Evolutionary conservation across 2,113 vertebrate species (phyloP).

Genomic region (Melanostigma gelatinosum): DNA sequence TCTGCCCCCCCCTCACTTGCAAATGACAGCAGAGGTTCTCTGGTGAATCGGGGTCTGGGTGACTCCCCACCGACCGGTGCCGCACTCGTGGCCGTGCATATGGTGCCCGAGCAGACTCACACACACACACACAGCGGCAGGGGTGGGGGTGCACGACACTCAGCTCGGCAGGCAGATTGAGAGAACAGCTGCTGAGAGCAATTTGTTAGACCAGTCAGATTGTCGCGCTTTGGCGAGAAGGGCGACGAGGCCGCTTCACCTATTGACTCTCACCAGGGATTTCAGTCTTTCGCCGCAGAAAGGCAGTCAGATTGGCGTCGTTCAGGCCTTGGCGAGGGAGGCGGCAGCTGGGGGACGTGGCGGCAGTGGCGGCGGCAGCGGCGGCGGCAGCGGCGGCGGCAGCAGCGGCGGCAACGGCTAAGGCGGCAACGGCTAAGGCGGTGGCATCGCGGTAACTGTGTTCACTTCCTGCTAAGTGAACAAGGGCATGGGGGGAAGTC

Average conservation of each 20-base stretch:
- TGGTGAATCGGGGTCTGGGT: slow-evolving; percentile 23
- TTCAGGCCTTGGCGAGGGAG: slow-evolving; percentile 20
- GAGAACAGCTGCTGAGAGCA: slow-evolving; percentile 74
- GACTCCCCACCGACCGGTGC: slow-evolving; percentile 23
- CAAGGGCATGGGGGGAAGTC: slow-evolving; percentile 53
- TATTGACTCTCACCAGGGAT: slow-evolving; percentile 38
- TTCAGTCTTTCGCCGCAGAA: slow-evolving; percentile 13
- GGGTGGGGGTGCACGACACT: slow-evolving; percentile 31
- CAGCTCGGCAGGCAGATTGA: slow-evolving; percentile 72
- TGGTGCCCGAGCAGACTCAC: slow-evolving; percentile 56
- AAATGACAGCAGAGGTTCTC: slow-evolving; percentile 18
- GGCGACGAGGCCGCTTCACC: slow-evolving; percentile 37
- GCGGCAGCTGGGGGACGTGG: slow-evolving; percentile 17
- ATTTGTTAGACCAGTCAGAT: slow-evolving; percentile 75
- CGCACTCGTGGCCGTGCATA: slow-evolving; percentile 55
- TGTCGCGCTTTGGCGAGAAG: slow-evolving; percentile 47
- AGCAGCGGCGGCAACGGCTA: no score
- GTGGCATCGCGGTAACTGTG: not conserved
- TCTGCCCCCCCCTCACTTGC: not conserved
- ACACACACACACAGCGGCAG: slow-evolving; percentile 51
- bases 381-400: not conserved
- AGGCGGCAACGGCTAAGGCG: no score
- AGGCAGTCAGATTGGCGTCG: slow-evolving; percentile 30
- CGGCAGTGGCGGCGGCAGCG: not conserved
- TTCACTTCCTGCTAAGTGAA: slow-evolving; percentile 48